Base-by-base conservation (phyloP, 1,140 invertebrate species). In the Pseudomyrmex concolor region DNA sequence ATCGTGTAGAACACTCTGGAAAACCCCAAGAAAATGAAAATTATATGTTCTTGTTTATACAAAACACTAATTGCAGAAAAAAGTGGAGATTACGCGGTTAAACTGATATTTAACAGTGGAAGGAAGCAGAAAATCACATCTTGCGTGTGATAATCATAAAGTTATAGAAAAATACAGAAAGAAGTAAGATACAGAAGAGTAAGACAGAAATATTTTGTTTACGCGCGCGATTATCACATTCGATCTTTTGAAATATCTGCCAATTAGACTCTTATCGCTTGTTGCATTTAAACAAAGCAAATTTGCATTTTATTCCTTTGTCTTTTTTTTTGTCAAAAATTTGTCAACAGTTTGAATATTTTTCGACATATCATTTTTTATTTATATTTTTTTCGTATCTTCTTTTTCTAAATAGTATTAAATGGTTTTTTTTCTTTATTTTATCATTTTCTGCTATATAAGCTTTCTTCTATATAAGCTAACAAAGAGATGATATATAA, bases 71-170 rank as follows among this genome's bases (percentile, higher is more conserved):
- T 12, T 15, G 19, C 22, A 25, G 1, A 48, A 15, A 8, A 1
- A 22, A 2, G n/a, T 13, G 19, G 19, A 59, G 50, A 60, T 7
- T n/a, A 34, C 2, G 22, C n/a, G n/a, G 7, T 13, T 25, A 8
- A 10, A 12, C 3, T 12, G 7, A 51, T 70, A 70, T 59, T 80
- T 45, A 54, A 76, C 22, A 77, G 48, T 66, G 25, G 55, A 71
- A 54, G 25, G 45, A 22, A 68, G 5, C 3, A 13, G 22, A 55
- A 7, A 59, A 7, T 43, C 10, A 34, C 34, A 68, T 59, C 34
- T 59, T 2, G 12, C 34, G 60, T 50, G 60, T 80, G 70, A 70
- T 70, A 34, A 60, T 70, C 50, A 71, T 13, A 57, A 48, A 48
- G 12, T 48, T 57, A 34, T 57, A 34, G 5, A 34, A 25, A 25